Percentiles rank a stretch among this genome's conserved stretches.
phyloP scores from a whole-genome alignment of 2,113 vertebrate species.

The Anoura caudifer region DNA sequence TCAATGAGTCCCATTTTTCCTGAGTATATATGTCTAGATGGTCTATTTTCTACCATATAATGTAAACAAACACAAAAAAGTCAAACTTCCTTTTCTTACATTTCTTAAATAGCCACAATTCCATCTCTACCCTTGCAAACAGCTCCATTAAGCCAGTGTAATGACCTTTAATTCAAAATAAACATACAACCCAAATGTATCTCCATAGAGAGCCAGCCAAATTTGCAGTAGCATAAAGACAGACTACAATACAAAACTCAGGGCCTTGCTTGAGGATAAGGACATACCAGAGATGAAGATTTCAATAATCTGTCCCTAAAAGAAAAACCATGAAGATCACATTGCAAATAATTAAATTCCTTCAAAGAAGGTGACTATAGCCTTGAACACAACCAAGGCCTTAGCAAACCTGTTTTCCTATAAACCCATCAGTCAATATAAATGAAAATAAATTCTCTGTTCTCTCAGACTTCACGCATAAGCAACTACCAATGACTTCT shows the following conservation, averaged over 20 bases:
- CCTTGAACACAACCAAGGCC: not conserved
- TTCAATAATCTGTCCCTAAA: not conserved
- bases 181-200: not conserved
- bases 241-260: not conserved
- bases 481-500: not conserved
- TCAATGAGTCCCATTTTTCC: slow-evolving; percentile 64
- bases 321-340: not conserved
- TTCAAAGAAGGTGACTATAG: not conserved
- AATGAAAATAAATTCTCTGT: not conserved
- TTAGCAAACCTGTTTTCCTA: not conserved
- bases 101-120: slow-evolving; percentile 3
- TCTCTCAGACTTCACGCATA: not conserved
- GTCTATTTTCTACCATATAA: slow-evolving; percentile 71
- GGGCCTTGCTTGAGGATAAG: not conserved
- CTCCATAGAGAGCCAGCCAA: not conserved
- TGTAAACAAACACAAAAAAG: slow-evolving; percentile 67
- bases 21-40: slow-evolving; percentile 63
- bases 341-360: slow-evolving; percentile 12
- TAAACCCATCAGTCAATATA: not conserved
- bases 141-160: not conserved
- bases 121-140: slow-evolving; percentile 29
- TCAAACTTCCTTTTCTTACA: slow-evolving; percentile 58
- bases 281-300: not conserved
- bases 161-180: slow-evolving; percentile 41
- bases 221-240: slow-evolving; percentile 4